Conservation (phyloP, 2,797 vertebrate genomes). For the Amniataba percoides region DNA sequence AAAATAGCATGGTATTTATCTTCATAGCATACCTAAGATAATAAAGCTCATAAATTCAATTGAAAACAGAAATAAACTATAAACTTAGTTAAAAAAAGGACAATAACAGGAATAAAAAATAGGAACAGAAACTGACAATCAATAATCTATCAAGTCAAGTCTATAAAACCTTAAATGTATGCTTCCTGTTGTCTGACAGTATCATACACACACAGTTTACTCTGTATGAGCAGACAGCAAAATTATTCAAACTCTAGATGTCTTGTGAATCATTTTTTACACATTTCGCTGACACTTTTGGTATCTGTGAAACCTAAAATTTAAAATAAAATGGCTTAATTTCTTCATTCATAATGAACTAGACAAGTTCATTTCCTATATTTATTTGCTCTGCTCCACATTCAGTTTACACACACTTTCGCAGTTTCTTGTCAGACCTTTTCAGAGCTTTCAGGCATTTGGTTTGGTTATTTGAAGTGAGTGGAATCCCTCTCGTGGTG, state of each 20-base stretch:
- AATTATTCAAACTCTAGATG: not conserved
- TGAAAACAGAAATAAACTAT: not conserved
- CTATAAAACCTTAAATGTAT: not conserved
- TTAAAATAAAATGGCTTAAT: not conserved
- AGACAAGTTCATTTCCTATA: constrained; percentile 4
- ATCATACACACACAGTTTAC: not conserved
- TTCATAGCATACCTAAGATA: not conserved
- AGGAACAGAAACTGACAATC: not conserved
- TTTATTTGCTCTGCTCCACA: not conserved
- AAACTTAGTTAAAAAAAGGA: no score
- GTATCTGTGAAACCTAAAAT: not conserved
- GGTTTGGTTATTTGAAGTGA: constrained; percentile 29
- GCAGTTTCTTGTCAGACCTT: not conserved
- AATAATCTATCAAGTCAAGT: constrained; percentile 2
- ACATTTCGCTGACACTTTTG: not conserved
- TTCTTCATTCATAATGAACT: not conserved
- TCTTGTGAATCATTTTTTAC: not conserved
- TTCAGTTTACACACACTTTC: not conserved
- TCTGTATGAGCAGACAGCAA: not conserved
- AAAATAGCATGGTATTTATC: not conserved
- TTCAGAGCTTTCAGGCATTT: not conserved
- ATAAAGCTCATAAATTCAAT: not conserved
- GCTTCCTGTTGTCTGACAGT: not conserved
- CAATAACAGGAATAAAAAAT: not conserved
- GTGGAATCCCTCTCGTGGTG: not conserved